A percentile compares a stretch with the other conserved stretches of the same genome.
These are phyloP conservation scores for Xiphophorus birchmanni DNA, from an alignment of 2,797 vertebrate species.

Conservation along the genomic window DNA sequence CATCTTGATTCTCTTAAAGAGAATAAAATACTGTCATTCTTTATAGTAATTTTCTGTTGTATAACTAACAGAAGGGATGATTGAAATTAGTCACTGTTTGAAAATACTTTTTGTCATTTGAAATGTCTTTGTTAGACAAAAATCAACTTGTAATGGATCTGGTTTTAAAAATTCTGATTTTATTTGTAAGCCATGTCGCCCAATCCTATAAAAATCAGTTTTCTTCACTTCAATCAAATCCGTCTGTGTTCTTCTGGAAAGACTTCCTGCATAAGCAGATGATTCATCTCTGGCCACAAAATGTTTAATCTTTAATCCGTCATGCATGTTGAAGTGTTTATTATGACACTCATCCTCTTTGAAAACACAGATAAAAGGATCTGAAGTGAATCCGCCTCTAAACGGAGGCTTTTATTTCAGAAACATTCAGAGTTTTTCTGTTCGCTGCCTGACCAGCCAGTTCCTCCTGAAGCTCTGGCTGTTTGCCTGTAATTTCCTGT, in stretches of 20 bases:
- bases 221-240: neutral
- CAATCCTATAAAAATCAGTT: neutral
- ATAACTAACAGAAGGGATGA: too few species aligned
- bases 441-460: slow-evolving; percentile 7
- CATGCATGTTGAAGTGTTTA: neutral
- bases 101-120: too few species aligned
- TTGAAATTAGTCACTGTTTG: too few species aligned
- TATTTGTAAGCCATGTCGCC: too few species aligned
- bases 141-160: too few species aligned
- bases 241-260: neutral
- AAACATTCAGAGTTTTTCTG: neutral
- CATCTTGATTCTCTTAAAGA: too few species aligned
- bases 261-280: neutral
- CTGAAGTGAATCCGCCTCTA: neutral
- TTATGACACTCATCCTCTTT: neutral
- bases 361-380: neutral
- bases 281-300: neutral
- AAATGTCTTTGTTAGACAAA: too few species aligned
- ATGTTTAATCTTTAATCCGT: neutral
- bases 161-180: too few species aligned
- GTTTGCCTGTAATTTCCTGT: slow-evolving; percentile 77
- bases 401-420: neutral
- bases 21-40: too few species aligned
- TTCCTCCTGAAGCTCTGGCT: slow-evolving; percentile 49
- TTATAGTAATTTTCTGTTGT: too few species aligned